Base-by-base conservation (phyloP, 2,888 invertebrate genomes). In the Oxytorus armatus region DNA sequence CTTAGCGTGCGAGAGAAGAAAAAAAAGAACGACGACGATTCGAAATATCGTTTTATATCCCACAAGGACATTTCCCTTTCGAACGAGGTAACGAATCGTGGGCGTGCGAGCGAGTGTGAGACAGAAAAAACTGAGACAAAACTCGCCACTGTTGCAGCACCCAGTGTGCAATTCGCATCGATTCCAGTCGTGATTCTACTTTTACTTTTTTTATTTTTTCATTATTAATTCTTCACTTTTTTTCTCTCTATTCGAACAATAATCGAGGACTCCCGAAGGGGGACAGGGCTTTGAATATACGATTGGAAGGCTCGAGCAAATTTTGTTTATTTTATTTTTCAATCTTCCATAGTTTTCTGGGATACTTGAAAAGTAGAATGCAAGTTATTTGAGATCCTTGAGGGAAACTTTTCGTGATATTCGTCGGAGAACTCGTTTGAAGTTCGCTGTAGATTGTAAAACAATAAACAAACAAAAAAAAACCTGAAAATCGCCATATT, bases 1-100 rank as follows among this genome's bases (percentile, higher is more conserved):
- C 11, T 36, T 25, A 10, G 5, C 11, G 18, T 51, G 23, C n/a
- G 29, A 18, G 1, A 47, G n/a, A n/a, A n/a, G n/a, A n/a, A n/a
- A n/a, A n/a, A n/a, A n/a, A n/a, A n/a, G n/a, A n/a, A n/a, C 33
- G 16, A 42, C 68, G 53, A 68, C 68, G 36, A 66, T 68, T 78
- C 77, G 59, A 78, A 63, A 53, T 63, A 47, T 70, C 70, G 57
- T 51, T 66, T 55, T 16, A 18, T 47, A 42, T 44, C 36, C 57
- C 16, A 74, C 78, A 78, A 78, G 73, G 78, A 73, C 74, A 74
- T 74, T 79, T 44, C 69, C 74, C 79, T 69, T 79, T 74, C 79
- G 74, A 79, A 74, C 47, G 63, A 63, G 55, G 23, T 16, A 63
- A 68, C 29, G 65, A 47, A 29, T 18, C 29, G 72, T 65, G 65